A percentile compares a stretch with the other conserved stretches of the same genome.
Evolutionary conservation across 2,888 invertebrate genomes (phyloP).

Genomic region (Acleris literana): DNA sequence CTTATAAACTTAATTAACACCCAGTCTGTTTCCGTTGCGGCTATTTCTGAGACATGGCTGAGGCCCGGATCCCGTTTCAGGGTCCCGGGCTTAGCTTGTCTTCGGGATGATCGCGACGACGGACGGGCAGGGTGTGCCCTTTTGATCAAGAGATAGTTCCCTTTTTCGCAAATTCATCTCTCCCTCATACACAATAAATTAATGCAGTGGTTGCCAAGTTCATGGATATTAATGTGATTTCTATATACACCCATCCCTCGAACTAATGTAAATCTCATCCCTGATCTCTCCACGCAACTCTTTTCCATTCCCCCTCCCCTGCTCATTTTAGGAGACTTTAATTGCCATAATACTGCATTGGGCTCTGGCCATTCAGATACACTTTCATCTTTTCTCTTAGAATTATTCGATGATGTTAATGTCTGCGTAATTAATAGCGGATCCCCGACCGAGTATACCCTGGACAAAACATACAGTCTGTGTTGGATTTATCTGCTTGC

Average conservation of each 20-base stretch:
- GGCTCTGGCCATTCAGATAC: conserved; percentile 2
- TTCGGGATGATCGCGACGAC: not conserved
- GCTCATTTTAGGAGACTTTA: not conserved
- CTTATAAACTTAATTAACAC: not conserved
- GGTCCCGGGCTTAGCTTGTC: not conserved
- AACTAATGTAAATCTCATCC: not conserved
- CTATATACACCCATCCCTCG: not conserved
- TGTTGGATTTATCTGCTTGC: too few species aligned
- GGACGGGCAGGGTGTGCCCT: not conserved
- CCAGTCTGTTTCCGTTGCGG: not conserved
- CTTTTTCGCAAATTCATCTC: too few species aligned
- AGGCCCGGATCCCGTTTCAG: not conserved
- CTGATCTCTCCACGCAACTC: not conserved
- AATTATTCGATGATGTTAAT: not conserved
- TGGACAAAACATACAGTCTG: too few species aligned
- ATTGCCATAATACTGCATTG: not conserved
- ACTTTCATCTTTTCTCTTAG: not conserved
- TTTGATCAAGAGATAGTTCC: not conserved
- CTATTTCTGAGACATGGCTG: not conserved
- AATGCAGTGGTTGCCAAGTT: not conserved
- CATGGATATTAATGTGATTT: not conserved
- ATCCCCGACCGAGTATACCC: too few species aligned
- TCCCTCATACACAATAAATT: not conserved
- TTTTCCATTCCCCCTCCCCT: not conserved
- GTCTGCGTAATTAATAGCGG: too few species aligned